These are phyloP conservation scores for Pitangus sulphuratus DNA, from an alignment of 2,797 vertebrate genomes.

Conservation along the genomic window DNA sequence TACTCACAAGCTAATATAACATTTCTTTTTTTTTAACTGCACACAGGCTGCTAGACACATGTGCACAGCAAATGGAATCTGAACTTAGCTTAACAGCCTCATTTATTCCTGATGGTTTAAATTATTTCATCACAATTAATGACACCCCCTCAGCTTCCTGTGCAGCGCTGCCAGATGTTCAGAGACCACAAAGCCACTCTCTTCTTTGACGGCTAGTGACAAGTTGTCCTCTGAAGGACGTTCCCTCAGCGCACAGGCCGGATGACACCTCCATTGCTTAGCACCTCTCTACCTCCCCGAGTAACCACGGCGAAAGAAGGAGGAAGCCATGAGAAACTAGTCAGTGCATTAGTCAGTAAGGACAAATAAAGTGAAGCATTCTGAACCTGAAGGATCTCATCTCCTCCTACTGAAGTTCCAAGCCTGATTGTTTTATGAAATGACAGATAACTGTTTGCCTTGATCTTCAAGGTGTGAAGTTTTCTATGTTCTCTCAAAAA, in stretches of 20 bases:
- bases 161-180: conserved; percentile 94
- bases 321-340: conserved; percentile 71
- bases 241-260: conserved; percentile 80
- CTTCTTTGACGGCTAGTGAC: conserved; percentile 90
- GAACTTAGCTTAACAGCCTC: conserved; percentile 96
- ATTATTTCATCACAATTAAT: conserved; percentile 99
- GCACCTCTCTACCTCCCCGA: conserved; percentile 77
- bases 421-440: conserved; percentile 37
- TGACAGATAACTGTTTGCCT: not conserved
- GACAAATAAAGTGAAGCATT: conserved; percentile 63
- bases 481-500: not conserved
- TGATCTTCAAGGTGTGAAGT: not conserved
- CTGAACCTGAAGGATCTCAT: conserved; percentile 47
- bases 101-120: conserved; percentile 99
- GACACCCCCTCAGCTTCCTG: conserved; percentile 92
- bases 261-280: conserved; percentile 84
- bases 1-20: conserved; percentile 78
- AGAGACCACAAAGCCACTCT: conserved; percentile 89
- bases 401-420: conserved; percentile 36
- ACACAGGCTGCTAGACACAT: conserved; percentile 83
- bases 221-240: conserved; percentile 93
- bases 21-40: conserved; percentile 69
- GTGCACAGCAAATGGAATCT: conserved; percentile 86
- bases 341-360: conserved; percentile 48
- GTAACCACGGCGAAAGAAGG: conserved; percentile 73